A percentile compares a stretch with the other conserved stretches of the same genome.
These are phyloP conservation scores for Andrena bucephala DNA, from an alignment of 2,888 invertebrate species.

Conservation along the genomic window DNA sequence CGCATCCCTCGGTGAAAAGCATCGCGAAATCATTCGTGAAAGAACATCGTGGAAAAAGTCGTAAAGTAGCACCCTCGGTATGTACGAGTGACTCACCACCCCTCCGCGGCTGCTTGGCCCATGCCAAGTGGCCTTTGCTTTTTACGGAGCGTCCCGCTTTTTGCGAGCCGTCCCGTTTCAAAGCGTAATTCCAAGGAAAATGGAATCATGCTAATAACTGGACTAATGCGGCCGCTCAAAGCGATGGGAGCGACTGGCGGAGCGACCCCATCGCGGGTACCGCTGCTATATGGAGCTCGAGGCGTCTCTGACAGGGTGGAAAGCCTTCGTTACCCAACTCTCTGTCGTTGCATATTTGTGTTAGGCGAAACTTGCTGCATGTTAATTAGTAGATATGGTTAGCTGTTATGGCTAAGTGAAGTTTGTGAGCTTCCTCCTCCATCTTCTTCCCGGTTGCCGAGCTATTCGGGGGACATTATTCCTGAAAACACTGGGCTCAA, in stretches of 20 bases:
- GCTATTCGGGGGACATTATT: slow-evolving; percentile 15
- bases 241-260: slow-evolving; percentile 13
- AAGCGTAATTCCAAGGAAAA: slow-evolving; percentile 46
- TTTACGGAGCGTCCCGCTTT: slow-evolving; percentile 24
- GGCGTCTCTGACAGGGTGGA: slow-evolving; percentile 55
- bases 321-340: slow-evolving; percentile 70
- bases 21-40: not conserved
- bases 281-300: slow-evolving; percentile 28
- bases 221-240: slow-evolving; percentile 47
- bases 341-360: slow-evolving; percentile 70
- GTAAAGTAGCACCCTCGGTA: slow-evolving; percentile 1
- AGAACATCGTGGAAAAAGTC: slow-evolving; percentile 29
- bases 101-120: not conserved
- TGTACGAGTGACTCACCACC: not conserved
- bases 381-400: slow-evolving; percentile 72
- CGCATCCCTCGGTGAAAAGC: not conserved
- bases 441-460: slow-evolving; percentile 15
- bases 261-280: slow-evolving; percentile 2
- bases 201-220: slow-evolving; percentile 64
- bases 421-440: slow-evolving; percentile 46
- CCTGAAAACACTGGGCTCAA: slow-evolving; percentile 15
- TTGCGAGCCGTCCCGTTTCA: slow-evolving; percentile 22
- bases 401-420: slow-evolving; percentile 69
- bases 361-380: slow-evolving; percentile 69
- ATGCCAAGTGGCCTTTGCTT: slow-evolving; percentile 28